A percentile compares a stretch with the other conserved stretches of the same genome.
Conservation (phyloP, 2,113 vertebrate species). For the Excalfactoria chinensis region DNA sequence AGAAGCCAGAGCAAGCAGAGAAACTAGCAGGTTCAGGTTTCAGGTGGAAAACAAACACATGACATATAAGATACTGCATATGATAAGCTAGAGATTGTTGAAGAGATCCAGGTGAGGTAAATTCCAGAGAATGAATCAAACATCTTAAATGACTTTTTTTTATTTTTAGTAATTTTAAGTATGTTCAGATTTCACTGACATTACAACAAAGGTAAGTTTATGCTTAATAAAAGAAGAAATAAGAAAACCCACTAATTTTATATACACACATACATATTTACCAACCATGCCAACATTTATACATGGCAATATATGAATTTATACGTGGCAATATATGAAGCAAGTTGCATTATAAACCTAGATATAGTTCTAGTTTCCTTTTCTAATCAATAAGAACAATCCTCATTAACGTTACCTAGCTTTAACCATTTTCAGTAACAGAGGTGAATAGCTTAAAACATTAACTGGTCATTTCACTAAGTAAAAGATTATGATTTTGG, state of each 20-base stretch:
- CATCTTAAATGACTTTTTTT: neutral
- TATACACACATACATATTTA: neutral
- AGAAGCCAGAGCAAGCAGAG: neutral
- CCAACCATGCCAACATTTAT: neutral
- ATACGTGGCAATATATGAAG: neutral
- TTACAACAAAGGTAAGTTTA: neutral
- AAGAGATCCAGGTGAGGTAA: neutral
- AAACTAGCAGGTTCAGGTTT: neutral
- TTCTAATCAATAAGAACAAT: neutral
- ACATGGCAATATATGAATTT: neutral
- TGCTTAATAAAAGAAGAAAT: neutral
- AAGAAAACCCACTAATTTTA: neutral
- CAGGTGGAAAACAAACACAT: neutral
- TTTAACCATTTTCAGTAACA: neutral
- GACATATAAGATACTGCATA: neutral
- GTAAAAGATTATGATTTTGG: neutral
- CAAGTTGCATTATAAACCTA: neutral
- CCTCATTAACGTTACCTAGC: neutral
- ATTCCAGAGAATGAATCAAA: neutral
- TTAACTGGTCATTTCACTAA: neutral
- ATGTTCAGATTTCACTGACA: neutral
- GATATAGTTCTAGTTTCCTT: neutral
- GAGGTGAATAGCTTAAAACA: neutral
- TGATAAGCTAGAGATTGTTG: neutral
- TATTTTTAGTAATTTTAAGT: neutral